Conservation (phyloP, 2,888 invertebrate species). For the Phasia obesa region DNA sequence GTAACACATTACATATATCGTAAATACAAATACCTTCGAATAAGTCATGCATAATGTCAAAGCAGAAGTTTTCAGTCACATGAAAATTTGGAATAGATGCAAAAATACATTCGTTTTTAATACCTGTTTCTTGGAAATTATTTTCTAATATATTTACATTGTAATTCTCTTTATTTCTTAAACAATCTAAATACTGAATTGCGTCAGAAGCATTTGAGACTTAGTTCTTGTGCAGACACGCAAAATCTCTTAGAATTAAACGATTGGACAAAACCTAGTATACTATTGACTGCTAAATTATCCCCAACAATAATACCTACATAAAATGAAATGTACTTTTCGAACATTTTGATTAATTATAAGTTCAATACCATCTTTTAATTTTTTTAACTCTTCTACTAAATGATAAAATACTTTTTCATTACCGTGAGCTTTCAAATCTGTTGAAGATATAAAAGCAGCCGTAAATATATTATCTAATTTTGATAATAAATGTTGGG, state of each 20-base stretch:
- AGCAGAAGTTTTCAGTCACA: slow-evolving; percentile 25
- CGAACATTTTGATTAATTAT: slow-evolving; percentile 22
- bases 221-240: too few relatives aligned
- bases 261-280: slow-evolving; percentile 64
- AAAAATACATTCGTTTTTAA: slow-evolving; percentile 28
- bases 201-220: too few relatives aligned
- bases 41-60: slow-evolving; percentile 45
- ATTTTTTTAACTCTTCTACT: slow-evolving; percentile 65
- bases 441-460: slow-evolving; percentile 64
- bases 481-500: slow-evolving; percentile 65
- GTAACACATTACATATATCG: slow-evolving; percentile 31
- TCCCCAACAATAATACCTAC: slow-evolving; percentile 72
- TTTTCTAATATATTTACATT: slow-evolving; percentile 23
- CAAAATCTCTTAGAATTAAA: slow-evolving; percentile 71
- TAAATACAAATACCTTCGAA: slow-evolving; percentile 29
- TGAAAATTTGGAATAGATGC: slow-evolving; percentile 6
- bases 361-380: slow-evolving; percentile 67
- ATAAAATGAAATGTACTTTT: slow-evolving; percentile 70
- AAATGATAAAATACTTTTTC: slow-evolving; percentile 58
- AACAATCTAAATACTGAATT: too few relatives aligned
- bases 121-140: slow-evolving; percentile 16
- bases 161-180: slow-evolving; percentile 45
- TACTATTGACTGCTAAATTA: slow-evolving; percentile 72
- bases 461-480: slow-evolving; percentile 68
- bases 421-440: slow-evolving; percentile 70